A percentile compares a stretch with the other conserved stretches of the same genome.
These are phyloP conservation scores for Tachysurus vachellii DNA, from an alignment of 2,113 vertebrate species.

Conservation along the genomic window DNA sequence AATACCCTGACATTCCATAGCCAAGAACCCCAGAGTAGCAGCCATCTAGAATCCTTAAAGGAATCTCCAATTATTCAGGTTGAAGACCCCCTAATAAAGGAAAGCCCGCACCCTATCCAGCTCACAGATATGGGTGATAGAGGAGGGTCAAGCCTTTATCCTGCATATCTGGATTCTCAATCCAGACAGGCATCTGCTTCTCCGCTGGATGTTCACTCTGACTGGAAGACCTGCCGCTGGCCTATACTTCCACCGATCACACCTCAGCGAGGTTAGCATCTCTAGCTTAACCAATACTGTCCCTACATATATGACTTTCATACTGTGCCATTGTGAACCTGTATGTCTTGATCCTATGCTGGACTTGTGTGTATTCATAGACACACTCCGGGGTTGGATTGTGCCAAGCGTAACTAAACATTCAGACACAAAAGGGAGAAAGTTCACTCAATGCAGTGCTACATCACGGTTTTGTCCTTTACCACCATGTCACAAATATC, in stretches of 20 bases:
- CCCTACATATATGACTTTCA: conserved; percentile 28
- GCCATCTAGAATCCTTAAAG: background rate
- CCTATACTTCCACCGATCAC: conserved; percentile 77
- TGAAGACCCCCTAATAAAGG: background rate
- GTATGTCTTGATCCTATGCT: conserved; percentile 23
- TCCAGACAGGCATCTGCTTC: conserved; percentile 24
- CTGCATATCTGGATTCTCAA: conserved; percentile 42
- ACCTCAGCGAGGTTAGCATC: conserved; percentile 62
- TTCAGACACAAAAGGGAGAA: conserved; percentile 62
- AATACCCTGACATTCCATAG: conserved; percentile 22
- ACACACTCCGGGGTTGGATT: conserved; percentile 81
- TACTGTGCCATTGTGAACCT: conserved; percentile 11
- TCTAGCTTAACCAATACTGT: conserved; percentile 12
- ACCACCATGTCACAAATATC: conserved; percentile 65
- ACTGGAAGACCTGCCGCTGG: conserved; percentile 64
- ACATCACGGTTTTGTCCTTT: conserved; percentile 66
- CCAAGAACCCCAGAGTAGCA: conserved; percentile 22
- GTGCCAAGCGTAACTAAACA: conserved; percentile 70
- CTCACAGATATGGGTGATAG: background rate
- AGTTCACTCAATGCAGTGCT: conserved; percentile 74
- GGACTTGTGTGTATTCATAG: conserved; percentile 65
- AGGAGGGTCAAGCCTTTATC: conserved; percentile 16
- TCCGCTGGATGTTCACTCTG: conserved; percentile 60
- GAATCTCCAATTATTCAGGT: background rate
- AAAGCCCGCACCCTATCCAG: background rate